Evolutionary conservation across 2,888 invertebrate species (phyloP).

Genomic region (Ormyrus thymus): DNA sequence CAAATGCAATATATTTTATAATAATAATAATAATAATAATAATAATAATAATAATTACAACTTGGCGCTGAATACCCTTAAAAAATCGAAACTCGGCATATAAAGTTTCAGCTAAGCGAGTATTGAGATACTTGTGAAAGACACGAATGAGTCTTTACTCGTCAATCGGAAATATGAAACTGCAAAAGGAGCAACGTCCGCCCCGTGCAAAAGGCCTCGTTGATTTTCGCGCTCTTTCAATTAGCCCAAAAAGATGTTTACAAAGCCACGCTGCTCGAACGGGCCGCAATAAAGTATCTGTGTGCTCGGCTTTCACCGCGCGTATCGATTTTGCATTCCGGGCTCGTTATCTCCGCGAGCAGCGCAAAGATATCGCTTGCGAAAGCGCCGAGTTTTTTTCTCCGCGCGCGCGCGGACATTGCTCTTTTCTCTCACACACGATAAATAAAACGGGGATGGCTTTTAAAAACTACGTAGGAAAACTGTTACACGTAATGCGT

Average conservation of each 20-base stretch:
- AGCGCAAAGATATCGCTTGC: slow-evolving; percentile 33
- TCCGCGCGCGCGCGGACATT: background rate
- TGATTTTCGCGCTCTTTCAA: background rate
- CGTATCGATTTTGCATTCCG: slow-evolving; percentile 39
- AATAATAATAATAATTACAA: too few relatives aligned
- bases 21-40: too few relatives aligned
- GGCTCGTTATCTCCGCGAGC: slow-evolving; percentile 35
- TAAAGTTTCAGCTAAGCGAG: background rate
- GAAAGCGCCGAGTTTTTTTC: slow-evolving; percentile 22
- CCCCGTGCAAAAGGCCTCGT: too few relatives aligned
- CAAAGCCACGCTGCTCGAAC: background rate
- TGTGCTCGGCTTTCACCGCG: slow-evolving; percentile 41
- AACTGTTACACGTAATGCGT: too few relatives aligned
- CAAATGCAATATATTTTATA: too few relatives aligned
- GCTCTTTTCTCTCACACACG: background rate
- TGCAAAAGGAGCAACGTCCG: too few relatives aligned
- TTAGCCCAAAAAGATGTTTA: slow-evolving; percentile 40
- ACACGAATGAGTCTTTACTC: background rate
- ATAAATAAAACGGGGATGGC: slow-evolving; percentile 13
- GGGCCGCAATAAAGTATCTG: background rate
- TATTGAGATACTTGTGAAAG: background rate
- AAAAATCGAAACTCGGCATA: background rate
- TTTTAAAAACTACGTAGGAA: too few relatives aligned
- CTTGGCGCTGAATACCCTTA: too few relatives aligned
- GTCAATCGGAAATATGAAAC: too few relatives aligned